Percentiles rank a stretch among this genome's conserved stretches.
Conservation (phyloP, 2,113 vertebrate genomes). For the Leucosticte australis region DNA sequence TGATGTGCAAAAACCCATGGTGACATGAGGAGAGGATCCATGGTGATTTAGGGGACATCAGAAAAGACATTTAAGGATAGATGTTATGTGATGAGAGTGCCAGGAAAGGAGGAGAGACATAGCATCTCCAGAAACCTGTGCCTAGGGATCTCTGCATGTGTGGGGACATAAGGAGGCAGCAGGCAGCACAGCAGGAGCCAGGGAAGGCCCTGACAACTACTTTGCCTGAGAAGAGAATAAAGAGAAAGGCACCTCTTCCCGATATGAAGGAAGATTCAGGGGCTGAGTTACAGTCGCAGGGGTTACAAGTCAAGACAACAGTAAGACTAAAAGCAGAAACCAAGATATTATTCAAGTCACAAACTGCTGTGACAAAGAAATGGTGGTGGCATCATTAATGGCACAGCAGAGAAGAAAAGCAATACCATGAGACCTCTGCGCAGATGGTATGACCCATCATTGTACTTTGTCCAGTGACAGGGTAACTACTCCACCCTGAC, state of each 20-base stretch:
- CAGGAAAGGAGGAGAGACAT: background rate
- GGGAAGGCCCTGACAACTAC: rapidly evolving
- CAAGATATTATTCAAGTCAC: background rate
- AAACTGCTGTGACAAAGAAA: background rate
- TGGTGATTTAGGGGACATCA: background rate
- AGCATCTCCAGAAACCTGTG: background rate
- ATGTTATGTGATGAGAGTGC: background rate
- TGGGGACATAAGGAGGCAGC: background rate
- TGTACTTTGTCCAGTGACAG: background rate
- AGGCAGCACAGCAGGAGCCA: background rate
- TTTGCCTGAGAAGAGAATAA: background rate
- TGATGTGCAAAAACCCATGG: background rate
- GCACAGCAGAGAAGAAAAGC: background rate
- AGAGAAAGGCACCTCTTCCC: background rate
- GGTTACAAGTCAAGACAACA: background rate
- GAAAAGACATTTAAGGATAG: background rate
- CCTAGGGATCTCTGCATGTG: background rate
- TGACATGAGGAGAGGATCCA: background rate
- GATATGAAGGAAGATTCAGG: background rate
- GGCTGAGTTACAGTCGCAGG: background rate
- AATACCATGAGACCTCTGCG: background rate
- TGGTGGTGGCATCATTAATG: background rate
- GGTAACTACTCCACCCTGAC: background rate
- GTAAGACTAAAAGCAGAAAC: background rate
- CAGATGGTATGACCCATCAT: background rate